Percentiles rank a stretch among this genome's conserved stretches.
phyloP scores from a whole-genome alignment of 2,888 invertebrate species.

The Zelleria hepariella region DNA sequence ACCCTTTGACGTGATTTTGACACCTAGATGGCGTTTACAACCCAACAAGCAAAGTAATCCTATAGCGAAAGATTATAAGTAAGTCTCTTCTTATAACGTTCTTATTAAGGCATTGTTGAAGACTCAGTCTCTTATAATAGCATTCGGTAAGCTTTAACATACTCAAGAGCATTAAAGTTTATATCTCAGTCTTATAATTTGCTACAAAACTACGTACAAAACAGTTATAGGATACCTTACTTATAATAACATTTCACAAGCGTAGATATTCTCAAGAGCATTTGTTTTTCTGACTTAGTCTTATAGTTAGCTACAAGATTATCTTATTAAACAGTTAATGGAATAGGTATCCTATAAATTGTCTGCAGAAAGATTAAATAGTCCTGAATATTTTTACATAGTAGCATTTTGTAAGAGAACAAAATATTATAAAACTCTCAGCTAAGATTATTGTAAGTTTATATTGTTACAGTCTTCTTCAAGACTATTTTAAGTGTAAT shows the following conservation, averaged over 20 bases:
- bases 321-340: slow-evolving; percentile 4
- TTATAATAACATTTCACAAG: slow-evolving; percentile 4
- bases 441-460: too few relatives aligned
- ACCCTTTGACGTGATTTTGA: too few relatives aligned
- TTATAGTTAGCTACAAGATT: slow-evolving; percentile 7
- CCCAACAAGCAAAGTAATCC: slow-evolving; percentile 7
- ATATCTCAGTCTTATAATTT: slow-evolving; percentile 5
- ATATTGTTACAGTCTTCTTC: too few relatives aligned
- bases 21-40: background rate
- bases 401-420: slow-evolving; percentile 4
- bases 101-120: slow-evolving; percentile 4
- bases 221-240: slow-evolving; percentile 3
- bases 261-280: slow-evolving; percentile 8
- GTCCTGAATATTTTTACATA: slow-evolving; percentile 4
- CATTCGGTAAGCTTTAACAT: slow-evolving; percentile 4
- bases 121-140: background rate
- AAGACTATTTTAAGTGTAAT: too few relatives aligned
- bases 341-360: background rate
- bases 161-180: slow-evolving; percentile 5
- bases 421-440: too few relatives aligned
- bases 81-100: background rate
- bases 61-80: slow-evolving; percentile 5
- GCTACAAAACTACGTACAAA: slow-evolving; percentile 1
- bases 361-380: slow-evolving; percentile 4
- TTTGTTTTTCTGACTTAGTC: slow-evolving; percentile 6